These are phyloP conservation scores for Amphiprion percula DNA, from an alignment of 2,113 vertebrate genomes.

Conservation along the genomic window DNA sequence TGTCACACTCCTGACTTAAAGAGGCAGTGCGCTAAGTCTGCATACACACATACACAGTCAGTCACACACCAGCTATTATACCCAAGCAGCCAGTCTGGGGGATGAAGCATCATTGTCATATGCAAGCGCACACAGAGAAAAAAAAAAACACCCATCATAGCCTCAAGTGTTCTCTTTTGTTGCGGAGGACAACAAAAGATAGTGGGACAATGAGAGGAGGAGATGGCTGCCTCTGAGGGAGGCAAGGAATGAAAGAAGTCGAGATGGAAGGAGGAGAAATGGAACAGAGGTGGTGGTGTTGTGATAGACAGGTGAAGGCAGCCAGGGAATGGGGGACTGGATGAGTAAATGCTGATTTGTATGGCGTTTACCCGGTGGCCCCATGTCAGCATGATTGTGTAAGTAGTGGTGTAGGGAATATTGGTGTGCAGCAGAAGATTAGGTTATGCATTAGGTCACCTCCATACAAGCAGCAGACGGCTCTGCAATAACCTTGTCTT, in stretches of 20 bases:
- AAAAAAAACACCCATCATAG: slow-evolving; percentile 24
- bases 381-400: slow-evolving; percentile 25
- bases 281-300: slow-evolving; percentile 49
- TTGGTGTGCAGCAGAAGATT: slow-evolving; percentile 23
- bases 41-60: slow-evolving; percentile 40
- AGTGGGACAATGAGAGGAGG: slow-evolving; percentile 67
- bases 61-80: slow-evolving; percentile 65
- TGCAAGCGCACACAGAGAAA: slow-evolving; percentile 40
- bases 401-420: slow-evolving; percentile 11
- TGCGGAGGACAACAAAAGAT: slow-evolving; percentile 63
- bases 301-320: slow-evolving; percentile 62
- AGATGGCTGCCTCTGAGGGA: slow-evolving; percentile 58
- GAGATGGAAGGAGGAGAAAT: slow-evolving; percentile 36
- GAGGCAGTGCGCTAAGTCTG: slow-evolving; percentile 66
- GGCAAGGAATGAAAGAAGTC: slow-evolving; percentile 47
- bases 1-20: slow-evolving; percentile 81
- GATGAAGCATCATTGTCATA: slow-evolving; percentile 73
- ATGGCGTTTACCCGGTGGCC: slow-evolving; percentile 44
- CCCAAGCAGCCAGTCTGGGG: slow-evolving; percentile 58
- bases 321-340: slow-evolving; percentile 6
- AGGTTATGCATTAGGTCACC: slow-evolving; percentile 36
- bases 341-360: slow-evolving; percentile 40
- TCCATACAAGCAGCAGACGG: slow-evolving; percentile 19
- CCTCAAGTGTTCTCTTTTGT: slow-evolving; percentile 66
- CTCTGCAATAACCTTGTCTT: slow-evolving; percentile 39